A percentile compares a stretch with the other conserved stretches of the same genome.
These are phyloP conservation scores for Phortica magna DNA, from an alignment of 2,888 invertebrate genomes.

Conservation along the genomic window DNA sequence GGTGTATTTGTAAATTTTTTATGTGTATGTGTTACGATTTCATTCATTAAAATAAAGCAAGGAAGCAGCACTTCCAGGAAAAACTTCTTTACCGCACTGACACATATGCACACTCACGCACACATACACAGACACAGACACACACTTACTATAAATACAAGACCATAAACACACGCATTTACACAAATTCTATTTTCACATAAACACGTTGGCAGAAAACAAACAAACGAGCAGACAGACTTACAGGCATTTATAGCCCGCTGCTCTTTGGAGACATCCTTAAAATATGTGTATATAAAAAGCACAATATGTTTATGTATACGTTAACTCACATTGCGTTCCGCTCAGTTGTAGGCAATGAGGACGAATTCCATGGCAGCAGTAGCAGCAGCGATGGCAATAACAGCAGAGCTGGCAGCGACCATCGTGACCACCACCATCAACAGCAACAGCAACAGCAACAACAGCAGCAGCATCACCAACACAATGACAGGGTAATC, in stretches of 20 bases:
- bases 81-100: constrained; percentile 7
- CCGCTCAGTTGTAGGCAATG: constrained; percentile 14
- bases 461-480: background rate
- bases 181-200: background rate
- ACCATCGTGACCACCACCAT: background rate
- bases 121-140: constrained; percentile 6
- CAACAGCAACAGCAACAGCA: background rate
- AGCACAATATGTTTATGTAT: background rate
- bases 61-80: constrained; percentile 13
- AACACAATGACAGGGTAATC: background rate
- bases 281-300: background rate
- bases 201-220: background rate
- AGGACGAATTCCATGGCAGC: constrained; percentile 8
- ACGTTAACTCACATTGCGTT: background rate
- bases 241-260: background rate
- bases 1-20: constrained; percentile 15
- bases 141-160: background rate
- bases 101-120: constrained; percentile 11
- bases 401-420: background rate
- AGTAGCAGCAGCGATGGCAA: background rate
- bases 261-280: background rate
- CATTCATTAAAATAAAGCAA: constrained; percentile 33
- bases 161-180: background rate
- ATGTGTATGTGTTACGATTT: constrained; percentile 21
- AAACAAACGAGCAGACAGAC: background rate